A percentile compares a stretch with the other conserved stretches of the same genome.
phyloP scores from a whole-genome alignment of 2,113 vertebrate genomes.

The Miniopterus natalensis region DNA sequence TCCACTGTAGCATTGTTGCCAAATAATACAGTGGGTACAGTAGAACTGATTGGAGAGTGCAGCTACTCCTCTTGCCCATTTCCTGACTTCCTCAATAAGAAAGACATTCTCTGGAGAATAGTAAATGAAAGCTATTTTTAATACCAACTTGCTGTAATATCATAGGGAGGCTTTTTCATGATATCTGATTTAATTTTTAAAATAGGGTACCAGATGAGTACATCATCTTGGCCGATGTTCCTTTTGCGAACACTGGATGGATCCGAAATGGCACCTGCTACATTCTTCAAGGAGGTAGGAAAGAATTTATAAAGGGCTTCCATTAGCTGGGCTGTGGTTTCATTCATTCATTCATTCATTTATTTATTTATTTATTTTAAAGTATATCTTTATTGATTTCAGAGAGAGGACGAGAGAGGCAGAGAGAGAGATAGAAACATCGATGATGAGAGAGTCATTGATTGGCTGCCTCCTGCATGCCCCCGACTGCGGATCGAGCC shows the following conservation, averaged over 20 bases:
- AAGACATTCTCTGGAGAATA: slow-evolving; percentile 43
- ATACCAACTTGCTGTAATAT: slow-evolving; percentile 14
- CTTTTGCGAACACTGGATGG: slow-evolving; percentile 94
- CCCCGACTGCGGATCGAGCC: too few species aligned
- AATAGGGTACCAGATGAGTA: slow-evolving; percentile 97
- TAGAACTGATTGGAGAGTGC: not conserved
- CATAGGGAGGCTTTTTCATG: slow-evolving; percentile 47
- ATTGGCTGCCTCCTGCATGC: too few species aligned
- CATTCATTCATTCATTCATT: not conserved
- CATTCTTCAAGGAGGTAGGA: slow-evolving; percentile 95
- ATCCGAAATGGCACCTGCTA: slow-evolving; percentile 95
- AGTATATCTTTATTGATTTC: too few species aligned
- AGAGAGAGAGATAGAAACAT: too few species aligned
- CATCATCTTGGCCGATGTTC: slow-evolving; percentile 98
- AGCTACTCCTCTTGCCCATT: not conserved
- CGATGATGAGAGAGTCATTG: too few species aligned
- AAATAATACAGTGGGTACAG: not conserved
- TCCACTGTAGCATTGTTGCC: not conserved
- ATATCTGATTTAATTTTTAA: slow-evolving; percentile 73
- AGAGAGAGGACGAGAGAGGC: too few species aligned
- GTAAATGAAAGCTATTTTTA: slow-evolving; percentile 43
- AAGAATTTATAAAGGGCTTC: slow-evolving; percentile 55
- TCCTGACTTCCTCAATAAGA: slow-evolving; percentile 32
- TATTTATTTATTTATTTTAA: too few species aligned
- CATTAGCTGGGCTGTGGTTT: not conserved